These are phyloP conservation scores for Meliscaeva auricollis DNA, from an alignment of 2,888 invertebrate genomes.

Conservation along the genomic window DNA sequence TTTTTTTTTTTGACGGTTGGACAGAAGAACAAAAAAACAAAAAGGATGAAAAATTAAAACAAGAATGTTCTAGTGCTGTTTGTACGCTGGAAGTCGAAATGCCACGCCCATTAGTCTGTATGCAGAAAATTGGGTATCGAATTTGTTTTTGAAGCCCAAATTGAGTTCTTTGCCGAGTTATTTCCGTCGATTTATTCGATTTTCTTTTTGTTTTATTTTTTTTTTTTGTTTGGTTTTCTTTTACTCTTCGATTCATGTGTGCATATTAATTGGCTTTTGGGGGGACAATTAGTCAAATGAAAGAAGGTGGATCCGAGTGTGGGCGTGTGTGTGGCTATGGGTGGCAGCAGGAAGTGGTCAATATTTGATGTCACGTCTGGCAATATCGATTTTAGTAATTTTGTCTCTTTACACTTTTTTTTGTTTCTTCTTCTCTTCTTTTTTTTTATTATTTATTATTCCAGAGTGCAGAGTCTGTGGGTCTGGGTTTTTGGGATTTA, in stretches of 20 bases:
- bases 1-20: slow-evolving; percentile 28
- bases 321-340: background rate
- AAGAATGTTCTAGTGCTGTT: slow-evolving; percentile 1
- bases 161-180: slow-evolving; percentile 61
- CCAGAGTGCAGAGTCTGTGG: background rate
- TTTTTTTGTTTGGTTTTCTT: slow-evolving; percentile 17
- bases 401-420: slow-evolving; percentile 11
- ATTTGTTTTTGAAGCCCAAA: slow-evolving; percentile 69
- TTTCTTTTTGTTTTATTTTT: slow-evolving; percentile 24
- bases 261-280: slow-evolving; percentile 67
- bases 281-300: slow-evolving; percentile 68
- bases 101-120: slow-evolving; percentile 57
- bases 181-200: slow-evolving; percentile 37
- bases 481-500: slow-evolving; percentile 25
- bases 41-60: background rate
- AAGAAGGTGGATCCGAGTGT: background rate
- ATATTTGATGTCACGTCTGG: slow-evolving; percentile 72
- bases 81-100: slow-evolving; percentile 1
- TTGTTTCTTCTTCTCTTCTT: background rate
- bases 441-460: slow-evolving; percentile 28
- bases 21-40: background rate
- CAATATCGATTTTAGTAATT: slow-evolving; percentile 60
- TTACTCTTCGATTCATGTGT: slow-evolving; percentile 44
- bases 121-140: slow-evolving; percentile 46
- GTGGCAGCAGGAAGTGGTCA: slow-evolving; percentile 51